phyloP scores from a whole-genome alignment of 2,113 vertebrate genomes.

The Syngnathus typhle region DNA sequence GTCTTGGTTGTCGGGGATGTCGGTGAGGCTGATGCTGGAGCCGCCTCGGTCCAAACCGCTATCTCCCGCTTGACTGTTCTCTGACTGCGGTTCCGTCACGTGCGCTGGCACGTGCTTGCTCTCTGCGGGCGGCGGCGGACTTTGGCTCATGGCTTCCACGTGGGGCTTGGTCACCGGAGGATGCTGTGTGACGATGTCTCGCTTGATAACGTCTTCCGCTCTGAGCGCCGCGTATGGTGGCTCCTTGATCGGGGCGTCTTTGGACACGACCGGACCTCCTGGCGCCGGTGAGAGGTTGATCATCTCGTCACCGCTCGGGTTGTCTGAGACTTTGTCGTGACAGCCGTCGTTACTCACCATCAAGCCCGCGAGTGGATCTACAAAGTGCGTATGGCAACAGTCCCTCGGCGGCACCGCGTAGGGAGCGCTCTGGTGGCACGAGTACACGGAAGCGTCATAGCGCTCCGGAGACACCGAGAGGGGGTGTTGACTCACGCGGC shows the following conservation, averaged over 20 bases:
- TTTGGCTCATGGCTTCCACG: conserved; percentile 32
- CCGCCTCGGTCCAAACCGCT: conserved; percentile 63
- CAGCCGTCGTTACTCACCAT: conserved; percentile 56
- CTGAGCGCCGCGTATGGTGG: conserved; percentile 41
- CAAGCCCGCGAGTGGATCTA: conserved; percentile 71
- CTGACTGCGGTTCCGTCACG: conserved; percentile 56
- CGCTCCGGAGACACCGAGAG: conserved; percentile 46
- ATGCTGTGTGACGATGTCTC: conserved; percentile 41
- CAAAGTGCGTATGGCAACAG: conserved; percentile 67
- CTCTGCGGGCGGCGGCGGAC: conserved; percentile 39
- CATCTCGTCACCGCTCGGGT: conserved; percentile 51
- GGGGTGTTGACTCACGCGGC: conserved; percentile 57
- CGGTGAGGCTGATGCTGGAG: conserved; percentile 68
- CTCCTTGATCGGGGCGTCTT: conserved; percentile 42
- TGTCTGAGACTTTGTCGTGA: conserved; percentile 54
- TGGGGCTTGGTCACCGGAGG: conserved; percentile 33
- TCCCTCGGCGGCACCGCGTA: conserved; percentile 48
- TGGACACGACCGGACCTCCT: conserved; percentile 54
- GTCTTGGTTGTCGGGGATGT: conserved; percentile 68
- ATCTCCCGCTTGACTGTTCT: conserved; percentile 38
- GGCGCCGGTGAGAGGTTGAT: conserved; percentile 60
- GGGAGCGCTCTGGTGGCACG: conserved; percentile 60
- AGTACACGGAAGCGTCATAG: conserved; percentile 63
- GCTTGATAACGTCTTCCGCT: conserved; percentile 18
- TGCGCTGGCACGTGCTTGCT: conserved; percentile 44